These are phyloP conservation scores for Ochlodes sylvanus DNA, from an alignment of 2,888 invertebrate genomes.

Conservation along the genomic window DNA sequence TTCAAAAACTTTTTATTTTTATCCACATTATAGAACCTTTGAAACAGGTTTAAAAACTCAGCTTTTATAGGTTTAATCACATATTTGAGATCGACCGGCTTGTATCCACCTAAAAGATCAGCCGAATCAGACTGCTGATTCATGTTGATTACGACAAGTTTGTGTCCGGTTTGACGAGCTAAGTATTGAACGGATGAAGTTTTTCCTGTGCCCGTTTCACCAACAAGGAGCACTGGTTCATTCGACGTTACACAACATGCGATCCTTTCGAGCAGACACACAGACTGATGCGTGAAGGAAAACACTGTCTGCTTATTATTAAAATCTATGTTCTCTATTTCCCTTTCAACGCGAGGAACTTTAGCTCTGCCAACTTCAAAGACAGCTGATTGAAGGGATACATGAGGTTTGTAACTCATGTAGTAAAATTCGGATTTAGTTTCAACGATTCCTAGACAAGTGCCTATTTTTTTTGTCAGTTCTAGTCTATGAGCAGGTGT, in stretches of 20 bases:
- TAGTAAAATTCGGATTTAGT: conserved; percentile 93
- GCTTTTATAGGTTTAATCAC: conserved; percentile 92
- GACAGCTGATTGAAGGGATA: conserved; percentile 82
- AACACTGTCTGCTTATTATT: conserved; percentile 85
- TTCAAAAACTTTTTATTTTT: conserved; percentile 93
- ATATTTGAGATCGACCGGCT: conserved; percentile 96
- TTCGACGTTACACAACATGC: conserved; percentile 92
- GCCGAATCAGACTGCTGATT: conserved; percentile 99
- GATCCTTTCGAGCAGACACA: conserved; percentile 94
- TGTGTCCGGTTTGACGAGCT: conserved; percentile 92
- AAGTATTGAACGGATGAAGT: conserved; percentile 97
- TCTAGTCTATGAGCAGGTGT: conserved; percentile 87
- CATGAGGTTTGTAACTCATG: conserved; percentile 90
- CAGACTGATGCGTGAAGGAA: conserved; percentile 93
- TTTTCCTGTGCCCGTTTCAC: conserved; percentile 99
- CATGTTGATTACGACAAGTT: conserved; percentile 97
- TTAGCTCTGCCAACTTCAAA: conserved; percentile 90
- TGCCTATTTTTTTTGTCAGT: conserved; percentile 90
- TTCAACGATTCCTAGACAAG: conserved; percentile 92
- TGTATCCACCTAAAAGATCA: conserved; percentile 98
- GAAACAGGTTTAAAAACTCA: conserved; percentile 93
- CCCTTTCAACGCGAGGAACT: conserved; percentile 74
- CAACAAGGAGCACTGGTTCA: conserved; percentile 97
- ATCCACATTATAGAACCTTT: conserved; percentile 89
- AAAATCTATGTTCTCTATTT: conserved; percentile 67